Evolutionary conservation across 2,113 vertebrate species (phyloP), one percentile per base, ranked within the genome.

Genomic region (Sturnira hondurensis): DNA sequence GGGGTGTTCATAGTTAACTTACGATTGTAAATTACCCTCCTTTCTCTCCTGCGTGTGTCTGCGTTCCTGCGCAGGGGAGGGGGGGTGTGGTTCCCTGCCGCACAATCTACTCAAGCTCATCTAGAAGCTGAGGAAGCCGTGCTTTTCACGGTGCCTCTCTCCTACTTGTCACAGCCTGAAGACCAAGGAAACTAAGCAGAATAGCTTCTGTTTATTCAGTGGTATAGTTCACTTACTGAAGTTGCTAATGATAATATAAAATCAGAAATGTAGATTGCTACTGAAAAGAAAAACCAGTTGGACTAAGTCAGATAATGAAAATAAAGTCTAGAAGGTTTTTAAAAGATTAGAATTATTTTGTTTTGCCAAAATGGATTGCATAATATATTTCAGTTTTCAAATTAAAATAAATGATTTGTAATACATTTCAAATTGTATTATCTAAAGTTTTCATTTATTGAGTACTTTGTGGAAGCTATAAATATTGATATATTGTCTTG

Each of bases 291-390:
- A 97, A 96, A 87, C 54, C 20, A 14, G 70, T 83, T 93, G 28
- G 41, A 94, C 36, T 68, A 74, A 95, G n/a, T 93, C 71, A 97
- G 81, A 80, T 97, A 87, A 90, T 97, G 67, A 90, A 84, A 80
- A 93, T 68, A 94, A 95, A 96, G 33, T 63, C 94, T 63, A 92
- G 89, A 98, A 96, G 73, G 78, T 96, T 96, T 96, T 82, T 24
- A 0, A 95, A 97, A 93, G 73, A 97, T 97, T 96, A n/a, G 74
- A 97, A 22, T 95, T 63, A 92, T n/a, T 97, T 97, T 83, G 24
- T 73, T 87, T 96, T 96, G 78, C 93, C 41, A 81, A 93, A 93
- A 95, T 89, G 73, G 50, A 88, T 31, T 58, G 5, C 50, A 91
- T 52, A 76, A 20, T 88, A 67, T 95, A 88, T 68, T 87, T 95